Conservation (phyloP, 2,888 invertebrate genomes). For the Cataglyphis altisquamis region DNA sequence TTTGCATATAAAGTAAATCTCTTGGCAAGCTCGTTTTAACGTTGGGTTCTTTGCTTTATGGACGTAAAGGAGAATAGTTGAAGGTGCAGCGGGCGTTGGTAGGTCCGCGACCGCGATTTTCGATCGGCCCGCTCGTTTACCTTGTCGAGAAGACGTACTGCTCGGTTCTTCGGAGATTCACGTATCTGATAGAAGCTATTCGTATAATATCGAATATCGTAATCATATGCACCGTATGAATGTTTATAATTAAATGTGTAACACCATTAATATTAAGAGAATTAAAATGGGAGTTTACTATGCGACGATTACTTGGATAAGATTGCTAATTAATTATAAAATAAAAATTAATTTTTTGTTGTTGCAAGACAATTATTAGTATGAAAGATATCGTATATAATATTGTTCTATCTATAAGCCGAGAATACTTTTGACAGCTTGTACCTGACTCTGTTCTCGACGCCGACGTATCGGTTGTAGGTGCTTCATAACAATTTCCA, state of each 20-base stretch:
- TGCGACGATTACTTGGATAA: neutral
- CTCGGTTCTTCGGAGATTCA: conserved; percentile 25
- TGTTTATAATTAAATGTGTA: neutral
- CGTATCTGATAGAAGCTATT: neutral
- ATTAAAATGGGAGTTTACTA: neutral
- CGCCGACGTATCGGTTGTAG: conserved; percentile 43
- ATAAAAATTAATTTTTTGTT: neutral
- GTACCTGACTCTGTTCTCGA: neutral
- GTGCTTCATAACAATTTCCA: conserved; percentile 75
- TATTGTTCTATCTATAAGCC: neutral
- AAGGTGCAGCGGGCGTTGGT: conserved; percentile 72
- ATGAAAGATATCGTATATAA: neutral
- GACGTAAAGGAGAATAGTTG: conserved; percentile 73
- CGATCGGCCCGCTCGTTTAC: conserved; percentile 65
- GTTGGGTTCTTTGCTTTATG: conserved; percentile 67
- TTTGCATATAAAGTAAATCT: conserved; percentile 85
- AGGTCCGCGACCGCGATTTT: conserved; percentile 68
- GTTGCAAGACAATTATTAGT: neutral
- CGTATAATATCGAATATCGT: neutral
- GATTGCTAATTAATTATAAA: neutral
- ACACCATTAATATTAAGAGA: neutral
- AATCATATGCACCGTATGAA: neutral
- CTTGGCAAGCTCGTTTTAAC: conserved; percentile 68
- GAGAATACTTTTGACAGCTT: neutral
- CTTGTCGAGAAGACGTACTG: conserved; percentile 65